These are phyloP conservation scores for Biston stratarius DNA, from an alignment of 2,888 invertebrate species.

Conservation along the genomic window DNA sequence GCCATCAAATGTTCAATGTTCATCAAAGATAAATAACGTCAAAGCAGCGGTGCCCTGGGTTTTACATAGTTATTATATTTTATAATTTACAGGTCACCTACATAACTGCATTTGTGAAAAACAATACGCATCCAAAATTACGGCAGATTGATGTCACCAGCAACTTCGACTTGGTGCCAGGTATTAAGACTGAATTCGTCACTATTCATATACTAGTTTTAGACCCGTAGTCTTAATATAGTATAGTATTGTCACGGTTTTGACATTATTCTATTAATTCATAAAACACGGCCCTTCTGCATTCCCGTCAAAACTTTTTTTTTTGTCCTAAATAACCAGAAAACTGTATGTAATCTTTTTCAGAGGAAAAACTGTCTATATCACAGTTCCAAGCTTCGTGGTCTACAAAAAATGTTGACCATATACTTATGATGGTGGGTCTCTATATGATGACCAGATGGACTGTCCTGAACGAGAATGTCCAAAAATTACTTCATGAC, in stretches of 20 bases:
- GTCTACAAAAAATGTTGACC: slow-evolving; percentile 3
- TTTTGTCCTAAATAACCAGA: no score
- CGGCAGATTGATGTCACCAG: slow-evolving; percentile 50
- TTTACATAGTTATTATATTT: no score
- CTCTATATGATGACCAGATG: slow-evolving; percentile 35
- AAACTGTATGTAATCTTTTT: neutral
- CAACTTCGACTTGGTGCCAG: slow-evolving; percentile 42
- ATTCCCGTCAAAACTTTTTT: no score
- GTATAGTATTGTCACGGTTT: no score
- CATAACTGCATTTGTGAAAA: slow-evolving; percentile 50
- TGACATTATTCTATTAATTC: no score
- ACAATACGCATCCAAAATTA: slow-evolving; percentile 49
- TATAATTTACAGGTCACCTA: slow-evolving; percentile 58
- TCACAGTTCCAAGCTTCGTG: slow-evolving; percentile 2
- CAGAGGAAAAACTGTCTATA: slow-evolving; percentile 1
- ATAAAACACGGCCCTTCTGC: no score
- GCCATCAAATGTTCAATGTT: no score
- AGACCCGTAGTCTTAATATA: no score
- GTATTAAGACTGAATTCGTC: slow-evolving; percentile 31
- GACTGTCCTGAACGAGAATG: slow-evolving; percentile 48
- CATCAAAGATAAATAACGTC: no score
- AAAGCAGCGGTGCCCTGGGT: no score
- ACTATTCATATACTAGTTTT: no score
- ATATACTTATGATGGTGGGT: slow-evolving; percentile 35
- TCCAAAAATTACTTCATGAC: slow-evolving; percentile 52